These are phyloP conservation scores for Latrodectus hesperus DNA, from an alignment of 2,888 invertebrate species.

Conservation along the genomic window DNA sequence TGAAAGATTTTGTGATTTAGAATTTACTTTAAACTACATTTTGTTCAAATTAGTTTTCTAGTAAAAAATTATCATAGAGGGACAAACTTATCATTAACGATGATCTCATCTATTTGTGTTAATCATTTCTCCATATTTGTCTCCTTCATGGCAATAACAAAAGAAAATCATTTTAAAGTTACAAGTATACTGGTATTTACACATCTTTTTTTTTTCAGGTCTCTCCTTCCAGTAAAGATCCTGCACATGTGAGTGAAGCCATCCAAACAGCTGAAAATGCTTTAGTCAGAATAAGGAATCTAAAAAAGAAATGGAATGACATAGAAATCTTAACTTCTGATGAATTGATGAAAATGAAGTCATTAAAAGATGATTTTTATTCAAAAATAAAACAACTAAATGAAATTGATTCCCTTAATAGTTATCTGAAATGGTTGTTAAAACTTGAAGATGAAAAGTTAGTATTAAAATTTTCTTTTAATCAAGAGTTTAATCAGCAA, in stretches of 20 bases:
- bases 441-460: constrained; percentile 59
- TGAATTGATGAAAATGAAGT: constrained; percentile 38
- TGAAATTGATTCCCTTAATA: constrained; percentile 49
- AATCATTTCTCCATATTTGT: too few species aligned
- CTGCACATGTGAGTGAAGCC: constrained; percentile 11
- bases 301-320: constrained; percentile 19
- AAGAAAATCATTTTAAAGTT: background rate
- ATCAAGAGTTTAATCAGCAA: too few species aligned
- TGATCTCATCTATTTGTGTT: too few species aligned
- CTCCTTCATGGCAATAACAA: background rate
- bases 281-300: constrained; percentile 23
- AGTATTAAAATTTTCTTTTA: background rate
- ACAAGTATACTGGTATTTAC: background rate
- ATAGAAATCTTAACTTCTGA: constrained; percentile 6
- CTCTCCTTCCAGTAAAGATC: constrained; percentile 38
- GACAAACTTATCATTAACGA: too few species aligned
- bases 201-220: constrained; percentile 23
- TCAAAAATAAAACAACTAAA: constrained; percentile 45
- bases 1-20: too few species aligned
- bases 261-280: constrained; percentile 50
- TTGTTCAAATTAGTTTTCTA: too few species aligned
- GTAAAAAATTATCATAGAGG: too few species aligned
- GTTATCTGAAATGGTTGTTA: constrained; percentile 51
- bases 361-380: constrained; percentile 42
- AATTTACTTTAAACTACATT: too few species aligned